Conservation (phyloP, 2,113 vertebrate genomes). For the Indicator maculatus region DNA sequence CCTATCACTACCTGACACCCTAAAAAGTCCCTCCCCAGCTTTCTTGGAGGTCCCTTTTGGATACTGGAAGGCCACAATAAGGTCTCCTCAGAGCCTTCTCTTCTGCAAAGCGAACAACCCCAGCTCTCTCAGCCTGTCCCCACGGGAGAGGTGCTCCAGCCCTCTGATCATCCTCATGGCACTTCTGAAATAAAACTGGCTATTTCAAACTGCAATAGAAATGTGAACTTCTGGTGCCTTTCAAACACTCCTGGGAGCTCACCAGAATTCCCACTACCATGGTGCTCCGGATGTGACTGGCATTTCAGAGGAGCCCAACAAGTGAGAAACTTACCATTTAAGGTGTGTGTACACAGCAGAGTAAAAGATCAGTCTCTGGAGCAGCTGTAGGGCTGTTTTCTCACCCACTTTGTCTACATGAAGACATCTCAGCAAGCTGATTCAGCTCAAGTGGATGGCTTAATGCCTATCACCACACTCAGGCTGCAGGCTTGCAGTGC, state of each 20-base stretch:
- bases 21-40: too few relatives aligned
- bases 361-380: neutral
- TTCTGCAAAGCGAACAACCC: too few relatives aligned
- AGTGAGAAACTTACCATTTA: neutral
- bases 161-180: too few relatives aligned
- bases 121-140: too few relatives aligned
- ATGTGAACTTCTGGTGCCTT: neutral
- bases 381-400: neutral
- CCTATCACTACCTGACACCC: too few relatives aligned
- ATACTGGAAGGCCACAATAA: too few relatives aligned
- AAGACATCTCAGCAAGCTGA: neutral
- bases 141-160: too few relatives aligned
- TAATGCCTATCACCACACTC: fast-evolving
- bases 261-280: fast-evolving
- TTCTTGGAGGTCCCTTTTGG: too few relatives aligned
- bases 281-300: fast-evolving
- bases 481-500: fast-evolving
- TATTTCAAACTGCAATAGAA: neutral
- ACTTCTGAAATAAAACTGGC: neutral
- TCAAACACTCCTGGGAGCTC: neutral
- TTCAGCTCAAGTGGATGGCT: neutral
- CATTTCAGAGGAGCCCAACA: neutral
- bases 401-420: neutral
- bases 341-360: fast-evolving
- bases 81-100: too few relatives aligned